Evolutionary conservation across 2,888 invertebrate genomes (phyloP).

Genomic region (Trachelus tabidus): DNA sequence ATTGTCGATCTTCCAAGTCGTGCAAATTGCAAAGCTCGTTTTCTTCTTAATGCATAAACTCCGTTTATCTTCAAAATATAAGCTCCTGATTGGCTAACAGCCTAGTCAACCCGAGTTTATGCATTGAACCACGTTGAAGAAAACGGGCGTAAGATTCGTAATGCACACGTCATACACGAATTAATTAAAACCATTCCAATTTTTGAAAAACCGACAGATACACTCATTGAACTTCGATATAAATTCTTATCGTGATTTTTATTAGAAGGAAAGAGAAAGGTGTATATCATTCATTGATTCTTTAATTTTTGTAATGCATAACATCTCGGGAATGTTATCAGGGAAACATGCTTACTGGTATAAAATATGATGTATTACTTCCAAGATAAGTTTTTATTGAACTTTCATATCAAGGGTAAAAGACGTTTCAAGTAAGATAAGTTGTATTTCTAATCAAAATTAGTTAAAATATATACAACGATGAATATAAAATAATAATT

Average conservation of each 20-base stretch:
- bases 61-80: too few species aligned
- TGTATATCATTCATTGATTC: not conserved
- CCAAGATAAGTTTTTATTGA: not conserved
- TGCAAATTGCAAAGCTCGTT: not conserved
- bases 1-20: not conserved
- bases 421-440: slow-evolving; percentile 45
- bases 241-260: not conserved
- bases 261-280: not conserved
- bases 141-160: too few species aligned
- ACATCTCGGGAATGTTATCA: not conserved
- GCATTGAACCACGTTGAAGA: too few species aligned
- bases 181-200: not conserved
- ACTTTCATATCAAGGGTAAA: not conserved
- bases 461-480: slow-evolving; percentile 60
- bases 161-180: too few species aligned
- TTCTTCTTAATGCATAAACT: too few species aligned
- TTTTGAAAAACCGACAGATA: not conserved
- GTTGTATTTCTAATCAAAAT: slow-evolving; percentile 56
- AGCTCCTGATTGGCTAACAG: too few species aligned
- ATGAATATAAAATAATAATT: slow-evolving; percentile 63
- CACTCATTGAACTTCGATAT: not conserved
- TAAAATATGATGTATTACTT: not conserved
- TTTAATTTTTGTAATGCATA: not conserved
- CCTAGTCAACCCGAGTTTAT: too few species aligned
- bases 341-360: not conserved